phyloP scores from a whole-genome alignment of 2,113 vertebrate species.

The Pelmatolapia mariae region DNA sequence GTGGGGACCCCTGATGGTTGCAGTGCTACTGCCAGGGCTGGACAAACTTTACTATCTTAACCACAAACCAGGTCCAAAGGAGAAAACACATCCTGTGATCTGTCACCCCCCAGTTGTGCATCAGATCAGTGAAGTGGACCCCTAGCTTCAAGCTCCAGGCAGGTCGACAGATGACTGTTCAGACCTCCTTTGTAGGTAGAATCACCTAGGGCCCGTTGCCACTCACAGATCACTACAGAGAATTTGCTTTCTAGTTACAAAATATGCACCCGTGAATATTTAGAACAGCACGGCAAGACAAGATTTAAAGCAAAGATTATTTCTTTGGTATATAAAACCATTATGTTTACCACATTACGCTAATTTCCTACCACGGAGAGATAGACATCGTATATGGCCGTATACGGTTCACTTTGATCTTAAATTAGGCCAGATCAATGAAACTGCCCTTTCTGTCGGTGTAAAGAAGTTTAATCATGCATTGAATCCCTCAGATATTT shows the following conservation, averaged over 20 bases:
- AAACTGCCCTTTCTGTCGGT: neutral
- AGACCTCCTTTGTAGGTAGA: neutral
- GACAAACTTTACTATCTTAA: conserved; percentile 1
- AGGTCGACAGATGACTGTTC: conserved; percentile 13
- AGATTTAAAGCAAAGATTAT: neutral
- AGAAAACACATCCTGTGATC: conserved; percentile 36
- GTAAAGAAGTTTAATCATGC: neutral
- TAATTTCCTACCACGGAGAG: neutral
- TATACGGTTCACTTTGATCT: neutral
- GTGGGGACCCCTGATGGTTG: neutral
- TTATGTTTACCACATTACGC: neutral
- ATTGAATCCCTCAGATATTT: neutral
- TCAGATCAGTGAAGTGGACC: conserved; percentile 31
- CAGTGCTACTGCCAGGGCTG: neutral
- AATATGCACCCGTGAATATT: neutral
- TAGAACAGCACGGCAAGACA: neutral
- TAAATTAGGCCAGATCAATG: neutral
- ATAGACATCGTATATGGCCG: neutral
- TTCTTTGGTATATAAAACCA: neutral
- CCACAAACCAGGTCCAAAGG: neutral
- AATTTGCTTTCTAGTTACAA: neutral
- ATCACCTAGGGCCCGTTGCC: neutral
- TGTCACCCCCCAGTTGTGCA: conserved; percentile 3
- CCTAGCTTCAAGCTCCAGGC: neutral
- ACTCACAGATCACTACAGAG: neutral